These are phyloP conservation scores for Zhuqinia jingwanae DNA, from an alignment of 2,888 invertebrate genomes.

Conservation along the genomic window DNA sequence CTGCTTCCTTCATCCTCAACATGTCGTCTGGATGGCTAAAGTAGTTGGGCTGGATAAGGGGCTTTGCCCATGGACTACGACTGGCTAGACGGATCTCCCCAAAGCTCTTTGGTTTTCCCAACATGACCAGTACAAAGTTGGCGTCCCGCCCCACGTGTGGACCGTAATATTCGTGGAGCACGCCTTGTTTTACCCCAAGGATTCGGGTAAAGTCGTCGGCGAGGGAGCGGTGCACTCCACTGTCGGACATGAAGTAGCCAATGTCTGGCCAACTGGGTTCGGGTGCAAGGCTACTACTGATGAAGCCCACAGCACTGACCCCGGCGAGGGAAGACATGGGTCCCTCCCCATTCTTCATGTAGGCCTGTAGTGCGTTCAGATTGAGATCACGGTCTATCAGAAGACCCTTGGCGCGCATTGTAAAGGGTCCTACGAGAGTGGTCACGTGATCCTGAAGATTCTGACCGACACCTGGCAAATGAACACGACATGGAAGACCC, in stretches of 20 bases:
- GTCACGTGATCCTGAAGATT: conserved; percentile 75
- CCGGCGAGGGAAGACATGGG: conserved; percentile 75
- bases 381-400: conserved; percentile 75
- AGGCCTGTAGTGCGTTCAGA: conserved; percentile 70
- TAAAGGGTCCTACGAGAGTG: conserved; percentile 72
- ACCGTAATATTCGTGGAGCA: conserved; percentile 73
- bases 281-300: conserved; percentile 63
- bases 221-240: conserved; percentile 68
- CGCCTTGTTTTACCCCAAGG: conserved; percentile 65
- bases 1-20: conserved; percentile 63
- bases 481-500: conserved; percentile 68
- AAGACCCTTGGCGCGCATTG: conserved; percentile 64
- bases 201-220: conserved; percentile 71
- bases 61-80: conserved; percentile 67
- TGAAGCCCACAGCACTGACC: conserved; percentile 75
- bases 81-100: conserved; percentile 72
- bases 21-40: conserved; percentile 75
- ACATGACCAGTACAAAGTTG: conserved; percentile 71
- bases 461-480: conserved; percentile 73
- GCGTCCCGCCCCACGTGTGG: conserved; percentile 73
- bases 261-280: conserved; percentile 75
- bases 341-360: conserved; percentile 68
- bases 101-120: conserved; percentile 70
- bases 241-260: conserved; percentile 71
- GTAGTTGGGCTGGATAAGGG: conserved; percentile 75